These are phyloP conservation scores for Callopanchax toddi DNA, from an alignment of 2,113 vertebrate genomes.

Conservation along the genomic window DNA sequence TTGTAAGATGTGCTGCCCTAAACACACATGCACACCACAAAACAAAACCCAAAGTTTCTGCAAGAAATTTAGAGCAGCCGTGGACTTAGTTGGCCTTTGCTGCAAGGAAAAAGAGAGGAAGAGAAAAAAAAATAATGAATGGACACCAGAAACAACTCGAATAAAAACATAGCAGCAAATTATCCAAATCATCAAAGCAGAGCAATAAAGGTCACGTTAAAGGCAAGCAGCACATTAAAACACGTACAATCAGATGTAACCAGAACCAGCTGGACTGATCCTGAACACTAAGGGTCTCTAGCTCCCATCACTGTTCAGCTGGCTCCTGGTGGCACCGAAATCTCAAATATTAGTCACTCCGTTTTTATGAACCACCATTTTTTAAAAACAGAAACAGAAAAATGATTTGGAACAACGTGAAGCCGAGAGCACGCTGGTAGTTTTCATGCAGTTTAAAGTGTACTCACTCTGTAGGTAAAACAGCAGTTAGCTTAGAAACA, in stretches of 20 bases:
- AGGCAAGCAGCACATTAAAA: slow-evolving; percentile 31
- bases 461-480: slow-evolving; percentile 91
- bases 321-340: too few species aligned
- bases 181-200: slow-evolving; percentile 1
- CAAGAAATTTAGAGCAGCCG: slow-evolving; percentile 72
- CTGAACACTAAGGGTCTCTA: too few species aligned
- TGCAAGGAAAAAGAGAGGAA: slow-evolving; percentile 83
- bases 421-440: slow-evolving; percentile 11
- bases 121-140: slow-evolving; percentile 52
- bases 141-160: slow-evolving; percentile 19
- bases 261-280: too few species aligned
- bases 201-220: slow-evolving; percentile 4
- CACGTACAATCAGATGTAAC: background rate
- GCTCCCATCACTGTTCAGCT: too few species aligned
- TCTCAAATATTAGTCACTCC: too few species aligned
- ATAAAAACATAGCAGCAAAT: slow-evolving; percentile 28
- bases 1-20: slow-evolving; percentile 88
- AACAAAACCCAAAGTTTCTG: slow-evolving; percentile 89
- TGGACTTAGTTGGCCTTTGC: slow-evolving; percentile 90
- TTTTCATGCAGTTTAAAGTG: slow-evolving; percentile 62
- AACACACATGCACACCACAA: slow-evolving; percentile 96
- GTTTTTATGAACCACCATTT: too few species aligned
- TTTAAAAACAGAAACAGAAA: too few species aligned
- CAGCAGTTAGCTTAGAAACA: slow-evolving; percentile 82
- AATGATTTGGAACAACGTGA: too few species aligned